These are phyloP conservation scores for Ischnura elegans DNA, from an alignment of 2,888 invertebrate species.

Conservation along the genomic window DNA sequence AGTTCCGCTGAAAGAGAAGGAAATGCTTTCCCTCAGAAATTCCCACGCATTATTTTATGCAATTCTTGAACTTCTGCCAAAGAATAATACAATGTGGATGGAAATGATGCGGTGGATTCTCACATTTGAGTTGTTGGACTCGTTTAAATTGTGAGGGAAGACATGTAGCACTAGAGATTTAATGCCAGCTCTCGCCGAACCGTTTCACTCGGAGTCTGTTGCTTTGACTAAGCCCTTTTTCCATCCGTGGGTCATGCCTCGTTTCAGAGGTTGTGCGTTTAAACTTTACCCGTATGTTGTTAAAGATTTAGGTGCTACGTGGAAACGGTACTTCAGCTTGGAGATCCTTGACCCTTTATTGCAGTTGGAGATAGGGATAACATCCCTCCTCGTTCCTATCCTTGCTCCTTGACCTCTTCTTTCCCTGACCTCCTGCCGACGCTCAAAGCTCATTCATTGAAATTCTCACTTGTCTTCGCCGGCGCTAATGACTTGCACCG, in stretches of 20 bases:
- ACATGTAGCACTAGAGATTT: no score
- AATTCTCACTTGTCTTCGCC: not conserved
- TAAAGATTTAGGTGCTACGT: not conserved
- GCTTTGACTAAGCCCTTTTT: not conserved
- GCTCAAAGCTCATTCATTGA: not conserved
- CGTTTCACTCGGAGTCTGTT: no score
- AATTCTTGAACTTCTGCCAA: no score
- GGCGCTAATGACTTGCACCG: conserved; percentile 4
- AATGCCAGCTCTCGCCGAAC: no score
- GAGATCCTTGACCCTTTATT: not conserved
- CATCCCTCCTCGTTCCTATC: not conserved
- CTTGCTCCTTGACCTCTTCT: conserved; percentile 28
- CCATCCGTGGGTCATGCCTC: not conserved
- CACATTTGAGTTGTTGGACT: no score
- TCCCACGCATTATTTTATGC: no score
- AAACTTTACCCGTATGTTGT: not conserved
- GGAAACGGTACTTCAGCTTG: not conserved
- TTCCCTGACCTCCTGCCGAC: not conserved
- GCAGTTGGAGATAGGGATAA: not conserved
- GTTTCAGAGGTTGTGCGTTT: not conserved
- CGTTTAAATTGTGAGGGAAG: no score
- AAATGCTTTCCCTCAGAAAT: no score
- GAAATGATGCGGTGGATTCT: no score
- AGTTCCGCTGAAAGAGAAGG: no score
- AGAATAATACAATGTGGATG: no score